phyloP scores from a whole-genome alignment of 2,888 invertebrate genomes.

The Nephrocerus scutellatus region DNA sequence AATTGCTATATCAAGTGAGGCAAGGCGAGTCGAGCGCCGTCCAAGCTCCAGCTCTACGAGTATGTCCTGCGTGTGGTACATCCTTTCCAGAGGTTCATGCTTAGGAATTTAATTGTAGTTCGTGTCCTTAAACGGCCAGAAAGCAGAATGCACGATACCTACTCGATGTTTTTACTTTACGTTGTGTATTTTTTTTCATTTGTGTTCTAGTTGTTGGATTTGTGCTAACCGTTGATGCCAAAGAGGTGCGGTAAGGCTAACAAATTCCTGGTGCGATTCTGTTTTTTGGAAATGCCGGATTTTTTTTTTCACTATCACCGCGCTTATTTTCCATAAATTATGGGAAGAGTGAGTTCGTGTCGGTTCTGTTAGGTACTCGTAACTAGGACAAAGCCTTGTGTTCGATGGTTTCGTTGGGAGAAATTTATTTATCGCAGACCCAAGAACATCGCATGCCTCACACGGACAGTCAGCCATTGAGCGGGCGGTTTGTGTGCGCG shows the following conservation, averaged over 20 bases:
- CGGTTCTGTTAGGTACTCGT: no score
- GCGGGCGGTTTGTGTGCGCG: no score
- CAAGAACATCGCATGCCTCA: no score
- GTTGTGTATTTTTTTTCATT: no score
- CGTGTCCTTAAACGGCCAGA: slow-evolving; percentile 20
- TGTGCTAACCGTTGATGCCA: not conserved
- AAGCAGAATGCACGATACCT: slow-evolving; percentile 14
- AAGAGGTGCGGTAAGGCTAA: slow-evolving; percentile 10
- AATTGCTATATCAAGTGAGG: no score
- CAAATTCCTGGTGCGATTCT: slow-evolving; percentile 11
- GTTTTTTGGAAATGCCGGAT: slow-evolving; percentile 6
- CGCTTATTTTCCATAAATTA: not conserved
- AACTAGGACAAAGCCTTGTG: no score
- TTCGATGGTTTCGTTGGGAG: slow-evolving; percentile 17
- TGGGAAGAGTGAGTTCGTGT: no score
- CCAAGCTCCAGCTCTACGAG: no score
- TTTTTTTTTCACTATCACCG: not conserved
- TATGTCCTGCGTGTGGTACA: not conserved
- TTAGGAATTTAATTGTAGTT: slow-evolving; percentile 27
- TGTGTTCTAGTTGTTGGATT: slow-evolving; percentile 11
- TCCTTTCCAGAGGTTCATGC: slow-evolving; percentile 17
- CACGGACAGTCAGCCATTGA: no score
- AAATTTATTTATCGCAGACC: slow-evolving; percentile 22
- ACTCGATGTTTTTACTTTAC: no score
- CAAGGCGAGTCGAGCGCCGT: no score